A percentile compares a stretch with the other conserved stretches of the same genome.
Evolutionary conservation across 2,888 invertebrate species (phyloP).

Genomic region (Clostera curtula): DNA sequence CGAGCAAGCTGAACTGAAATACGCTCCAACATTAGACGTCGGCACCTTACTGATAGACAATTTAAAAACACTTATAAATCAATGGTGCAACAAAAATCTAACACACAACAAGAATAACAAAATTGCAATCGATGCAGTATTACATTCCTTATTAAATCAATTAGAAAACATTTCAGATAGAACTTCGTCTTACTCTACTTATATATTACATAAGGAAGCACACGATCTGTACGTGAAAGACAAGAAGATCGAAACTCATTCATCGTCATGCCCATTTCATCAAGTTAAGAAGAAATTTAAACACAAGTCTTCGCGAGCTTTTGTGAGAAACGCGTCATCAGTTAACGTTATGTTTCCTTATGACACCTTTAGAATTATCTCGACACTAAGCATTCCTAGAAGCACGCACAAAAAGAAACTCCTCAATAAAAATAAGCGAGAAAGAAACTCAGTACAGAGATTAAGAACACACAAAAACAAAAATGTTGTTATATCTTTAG

Average conservation of each 20-base stretch:
- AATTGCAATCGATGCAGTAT: slow-evolving; percentile 37
- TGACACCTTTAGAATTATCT: slow-evolving; percentile 40
- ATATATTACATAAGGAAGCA: slow-evolving; percentile 31
- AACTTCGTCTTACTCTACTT: slow-evolving; percentile 39
- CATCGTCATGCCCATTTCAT: slow-evolving; percentile 20
- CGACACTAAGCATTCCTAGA: slow-evolving; percentile 55
- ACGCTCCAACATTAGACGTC: slow-evolving; percentile 29
- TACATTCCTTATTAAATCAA: slow-evolving; percentile 41
- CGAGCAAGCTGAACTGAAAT: slow-evolving; percentile 16
- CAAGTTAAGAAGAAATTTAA: slow-evolving; percentile 1
- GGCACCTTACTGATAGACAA: slow-evolving; percentile 44
- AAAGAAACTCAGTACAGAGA: slow-evolving; percentile 12
- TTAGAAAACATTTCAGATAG: slow-evolving; percentile 22
- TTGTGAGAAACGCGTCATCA: slow-evolving; percentile 26
- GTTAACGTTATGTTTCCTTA: slow-evolving; percentile 34
- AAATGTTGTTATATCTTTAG: slow-evolving; percentile 24
- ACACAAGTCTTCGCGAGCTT: too few species aligned
- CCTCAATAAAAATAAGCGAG: slow-evolving; percentile 11
- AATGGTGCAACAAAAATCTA: slow-evolving; percentile 45
- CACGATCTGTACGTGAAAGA: slow-evolving; percentile 25
- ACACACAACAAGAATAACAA: slow-evolving; percentile 35
- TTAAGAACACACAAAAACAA: slow-evolving; percentile 23
- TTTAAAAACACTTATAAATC: slow-evolving; percentile 39
- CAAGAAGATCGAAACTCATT: slow-evolving; percentile 24
- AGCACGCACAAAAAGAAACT: slow-evolving; percentile 25